Base-by-base conservation (phyloP, 2,797 vertebrate species). In the Macrochelys suwanniensis region DNA sequence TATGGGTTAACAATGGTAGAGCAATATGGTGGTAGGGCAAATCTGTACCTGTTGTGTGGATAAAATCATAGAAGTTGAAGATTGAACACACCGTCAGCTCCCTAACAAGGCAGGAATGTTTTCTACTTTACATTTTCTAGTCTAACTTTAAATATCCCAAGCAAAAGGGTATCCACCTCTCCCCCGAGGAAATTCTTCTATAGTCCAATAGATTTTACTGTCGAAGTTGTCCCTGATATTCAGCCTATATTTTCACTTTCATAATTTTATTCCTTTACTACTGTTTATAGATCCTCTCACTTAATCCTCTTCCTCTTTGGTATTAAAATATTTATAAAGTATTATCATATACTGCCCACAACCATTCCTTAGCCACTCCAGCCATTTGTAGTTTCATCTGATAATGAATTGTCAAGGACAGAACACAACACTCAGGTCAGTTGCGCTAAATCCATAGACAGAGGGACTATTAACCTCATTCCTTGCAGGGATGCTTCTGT, bases 201-300 rank as follows among this genome's bases (percentile, higher is more conserved):
- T 13, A 33, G 1, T 26, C n/a, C 23, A 42, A 78, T 15, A 49
- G n/a, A 80, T 93, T 74, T 5, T 28, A 54, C 21, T 80, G 17
- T 77, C 11, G 84, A 37, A 0, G 0, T 80, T 85, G 81, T 25
- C 31, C 53, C 57, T 1, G 0, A 13, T 74, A 84, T 57, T 86
- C 19, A 76, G 12, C 1, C 0, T 37, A 19, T 11, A 10, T 25
- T 89, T 88, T 86, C 23, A 31, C 31, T 80, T 68, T 71, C 42
- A 16, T 26, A 7, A 0, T 1, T 16, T 47, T 42, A 51, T 26
- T 53, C 42, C 47, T 1, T 47, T 50, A 68, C 68, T 17, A 11
- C 91, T 79, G 28, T 80, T 25, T 53, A 78, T 3, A 2, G 2
- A 5, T 26, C 82, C 12, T 17, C 54, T 90, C 80, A n/a, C 80